Conservation (phyloP, 2,113 vertebrate genomes). For the Corvus cornix region DNA sequence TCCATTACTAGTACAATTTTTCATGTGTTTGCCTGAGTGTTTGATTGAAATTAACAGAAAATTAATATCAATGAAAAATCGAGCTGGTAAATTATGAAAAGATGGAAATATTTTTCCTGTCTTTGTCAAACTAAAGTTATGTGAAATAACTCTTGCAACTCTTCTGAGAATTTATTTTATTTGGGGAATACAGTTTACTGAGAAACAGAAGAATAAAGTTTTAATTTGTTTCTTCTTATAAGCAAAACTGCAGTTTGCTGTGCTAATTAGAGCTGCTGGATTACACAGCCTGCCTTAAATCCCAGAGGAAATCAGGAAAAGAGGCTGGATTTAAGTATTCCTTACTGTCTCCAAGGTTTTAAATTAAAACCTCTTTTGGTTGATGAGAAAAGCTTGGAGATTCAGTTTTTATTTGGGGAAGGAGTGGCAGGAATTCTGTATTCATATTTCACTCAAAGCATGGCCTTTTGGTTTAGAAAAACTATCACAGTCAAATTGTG, state of each 20-base stretch:
- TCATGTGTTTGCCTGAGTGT: neutral
- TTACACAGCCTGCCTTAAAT: conserved; percentile 34
- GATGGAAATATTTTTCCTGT: neutral
- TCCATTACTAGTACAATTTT: neutral
- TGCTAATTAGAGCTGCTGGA: conserved; percentile 64
- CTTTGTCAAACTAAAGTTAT: neutral
- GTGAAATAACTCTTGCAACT: neutral
- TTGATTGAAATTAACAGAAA: neutral
- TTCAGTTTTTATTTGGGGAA: neutral
- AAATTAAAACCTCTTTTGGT: conserved; percentile 28
- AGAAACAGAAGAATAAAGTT: conserved; percentile 12
- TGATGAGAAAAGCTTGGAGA: conserved; percentile 21
- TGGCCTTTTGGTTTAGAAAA: neutral
- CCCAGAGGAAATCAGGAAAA: conserved; percentile 52
- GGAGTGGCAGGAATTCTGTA: neutral
- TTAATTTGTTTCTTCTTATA: conserved; percentile 29
- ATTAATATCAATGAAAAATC: neutral
- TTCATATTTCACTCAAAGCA: neutral
- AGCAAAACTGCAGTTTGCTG: conserved; percentile 48
- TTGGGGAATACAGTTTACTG: neutral
- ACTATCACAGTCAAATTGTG: neutral
- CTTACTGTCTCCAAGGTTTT: conserved; percentile 4
- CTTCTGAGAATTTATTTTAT: neutral
- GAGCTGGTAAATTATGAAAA: neutral
- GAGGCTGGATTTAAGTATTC: conserved; percentile 35